Conservation (phyloP, 2,113 vertebrate species). For the Tautogolabrus adspersus region DNA sequence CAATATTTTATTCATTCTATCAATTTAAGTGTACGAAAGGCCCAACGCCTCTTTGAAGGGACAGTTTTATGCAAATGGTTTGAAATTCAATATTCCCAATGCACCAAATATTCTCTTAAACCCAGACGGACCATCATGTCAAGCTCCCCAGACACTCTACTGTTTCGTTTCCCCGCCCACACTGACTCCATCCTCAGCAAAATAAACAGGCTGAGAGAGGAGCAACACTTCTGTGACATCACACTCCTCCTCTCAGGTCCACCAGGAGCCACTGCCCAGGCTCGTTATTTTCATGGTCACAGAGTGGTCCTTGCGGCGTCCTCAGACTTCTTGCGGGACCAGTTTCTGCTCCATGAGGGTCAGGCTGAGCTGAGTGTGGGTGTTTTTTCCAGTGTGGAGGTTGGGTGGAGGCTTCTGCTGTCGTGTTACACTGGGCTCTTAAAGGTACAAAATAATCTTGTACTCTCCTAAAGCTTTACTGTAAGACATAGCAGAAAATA, state of each 20-base stretch:
- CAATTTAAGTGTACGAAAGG: not conserved
- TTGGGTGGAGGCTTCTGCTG: slow-evolving; percentile 72
- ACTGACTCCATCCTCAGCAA: slow-evolving; percentile 70
- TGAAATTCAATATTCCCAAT: not conserved
- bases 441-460: slow-evolving; percentile 51
- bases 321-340: slow-evolving; percentile 80
- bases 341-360: slow-evolving; percentile 77
- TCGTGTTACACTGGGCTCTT: slow-evolving; percentile 81
- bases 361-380: slow-evolving; percentile 65
- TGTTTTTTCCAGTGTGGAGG: slow-evolving; percentile 68
- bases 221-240: slow-evolving; percentile 75
- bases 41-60: too few species aligned
- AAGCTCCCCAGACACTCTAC: slow-evolving; percentile 56
- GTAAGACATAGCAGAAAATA: not conserved
- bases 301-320: slow-evolving; percentile 80
- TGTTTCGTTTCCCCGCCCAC: slow-evolving; percentile 68
- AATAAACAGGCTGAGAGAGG: slow-evolving; percentile 75
- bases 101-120: not conserved
- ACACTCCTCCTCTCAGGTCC: slow-evolving; percentile 66
- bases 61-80: too few species aligned
- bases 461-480: not conserved
- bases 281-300: slow-evolving; percentile 73
- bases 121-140: slow-evolving; percentile 43
- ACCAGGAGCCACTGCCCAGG: not conserved
- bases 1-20: not conserved